Evolutionary conservation across 2,797 vertebrate genomes (phyloP), one percentile per base, ranked within the genome.

Genomic region (Pantherophis vulpinus): DNA sequence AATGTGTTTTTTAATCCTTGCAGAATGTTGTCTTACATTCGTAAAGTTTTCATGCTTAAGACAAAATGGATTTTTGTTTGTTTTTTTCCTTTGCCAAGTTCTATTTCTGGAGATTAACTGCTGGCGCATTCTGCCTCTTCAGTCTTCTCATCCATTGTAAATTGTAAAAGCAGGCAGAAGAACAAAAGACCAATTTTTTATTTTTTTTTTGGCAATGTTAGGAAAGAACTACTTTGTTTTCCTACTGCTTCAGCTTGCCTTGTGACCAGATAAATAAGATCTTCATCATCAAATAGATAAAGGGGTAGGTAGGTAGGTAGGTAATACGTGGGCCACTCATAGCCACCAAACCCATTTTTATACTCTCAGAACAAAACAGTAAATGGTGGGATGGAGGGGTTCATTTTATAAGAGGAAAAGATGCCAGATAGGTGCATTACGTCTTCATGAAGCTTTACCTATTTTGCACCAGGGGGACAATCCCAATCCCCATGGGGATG

Each of bases 131-230:
- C 66, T 37, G 42, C 29, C n/a, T 89, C 51, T 93, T 90, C 63
- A 37, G 93, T n/a, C 91, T 95, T 92, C 3, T 51, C 58, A 27
- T 95, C 58, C 32, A 70, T 27, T 59, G 58, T 95, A 93, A 94
- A 94, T 95, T 93, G 70, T 91, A 90, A 96, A 95, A 91, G 70
- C 95, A 96, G 93, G 93, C 32, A 90, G 93, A 60, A 79, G 16
- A 42, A n/a, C 42, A 86, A 0, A 63, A 59, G 74, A 54, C 7
- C 18, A 9, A 37, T 32, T 23, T 56, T 95, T 63, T n/a, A n/a
- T 92, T 6, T 56, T 25, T 59, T 95, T 63, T 93, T 9, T 56
- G 56, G 37, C 88, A 61, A 47, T 74, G 54, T 94, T 94, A 94
- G 87, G 66, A 32, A 88, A 90, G 91, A 66, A 92, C 56, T 94